Base-by-base conservation (phyloP, 2,797 vertebrate species). In the Pipistrellus kuhlii region DNA sequence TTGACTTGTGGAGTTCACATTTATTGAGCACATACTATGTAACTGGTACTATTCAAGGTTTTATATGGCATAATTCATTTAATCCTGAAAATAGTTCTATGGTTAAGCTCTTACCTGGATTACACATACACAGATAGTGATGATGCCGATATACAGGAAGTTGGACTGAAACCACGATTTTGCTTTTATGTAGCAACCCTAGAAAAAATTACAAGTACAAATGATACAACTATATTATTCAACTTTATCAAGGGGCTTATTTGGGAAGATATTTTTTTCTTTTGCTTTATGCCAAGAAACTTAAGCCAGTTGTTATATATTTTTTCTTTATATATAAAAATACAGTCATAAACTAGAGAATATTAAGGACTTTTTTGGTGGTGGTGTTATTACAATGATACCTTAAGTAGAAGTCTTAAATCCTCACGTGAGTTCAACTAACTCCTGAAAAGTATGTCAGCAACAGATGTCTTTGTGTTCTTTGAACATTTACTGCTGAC, bases 91-190 rank as follows among this genome's bases (percentile, higher is more conserved):
- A 30, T 72, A 46, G 17, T 72, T 13, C 51, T 53, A 0, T 3
- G 25, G 46, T 73, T 89, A 96, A 93, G 7, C 3, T 88, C 97
- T 97, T 97, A 98, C 97, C 97, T 98, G 96, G 41, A 98, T 95
- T 82, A 98, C 88, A 88, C 97, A 98, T 48, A 97, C 94, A 85
- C 97, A 97, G 95, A 98, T 98, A 77, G 95, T 98, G 78, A 95
- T 76, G 44, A 98, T 97, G 91, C 97, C 97, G 6, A 98, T 96
- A 95, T 98, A 97, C 25, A 97, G 81, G 76, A 98, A 98, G 91
- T 98, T 98, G 68, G 96, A 95, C 2, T 98, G 93, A 96, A 97
- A 97, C 97, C 97, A 98, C 7, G 1, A 1, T 86, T 85, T 78
- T 46, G 93, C 90, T 94, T 94, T 89, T 2, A 7, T 32, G 11